Base-by-base conservation (phyloP, 2,797 vertebrate genomes). In the Danio jaintianensis region DNA sequence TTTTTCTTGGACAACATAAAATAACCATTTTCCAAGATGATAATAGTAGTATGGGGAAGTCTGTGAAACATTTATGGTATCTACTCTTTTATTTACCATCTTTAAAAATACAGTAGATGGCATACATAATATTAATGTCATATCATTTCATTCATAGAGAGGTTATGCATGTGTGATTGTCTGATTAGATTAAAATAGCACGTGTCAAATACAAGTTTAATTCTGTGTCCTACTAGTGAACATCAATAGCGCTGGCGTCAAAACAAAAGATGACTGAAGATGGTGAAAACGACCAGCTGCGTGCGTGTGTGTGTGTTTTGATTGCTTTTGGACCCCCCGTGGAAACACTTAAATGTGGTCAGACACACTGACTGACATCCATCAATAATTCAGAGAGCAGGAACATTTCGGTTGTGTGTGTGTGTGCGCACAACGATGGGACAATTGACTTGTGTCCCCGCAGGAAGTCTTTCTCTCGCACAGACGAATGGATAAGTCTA, bases 311-410 rank as follows among this genome's bases (percentile, higher is more conserved):
- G 72, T 53, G 70, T 82, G 75, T 82, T 79, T 86, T 83, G 83
- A 83, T 85, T 79, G 82, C 81, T 64, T 66, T 66, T 82, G 43
- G 40, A 43, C 75, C 78, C 59, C 79, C 64, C 59, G 58, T 85
- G 61, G 78, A 88, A 91, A 89, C 85, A 83, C 90, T 92, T 91
- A 91, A 90, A 89, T 89, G 89, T 87, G 90, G 90, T 92, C 92
- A 87, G 92, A 90, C 88, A 76, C 74, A 67, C 71, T 70, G 86
- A 90, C 91, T 89, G 91, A 89, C 81, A 86, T 83, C 81, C 90
- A 93, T 94, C 90, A 93, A 93, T 94, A 93, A 94, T 94, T 87
- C 89, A 94, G 84, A 75, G 53, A 77, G 75, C 50, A 52, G 79
- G 76, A 82, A 85, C 85, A 91, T 89, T 81, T n/a, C 36, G 85